Conservation (phyloP, 2,888 invertebrate species). For the Prostheceraeus crozeri region DNA sequence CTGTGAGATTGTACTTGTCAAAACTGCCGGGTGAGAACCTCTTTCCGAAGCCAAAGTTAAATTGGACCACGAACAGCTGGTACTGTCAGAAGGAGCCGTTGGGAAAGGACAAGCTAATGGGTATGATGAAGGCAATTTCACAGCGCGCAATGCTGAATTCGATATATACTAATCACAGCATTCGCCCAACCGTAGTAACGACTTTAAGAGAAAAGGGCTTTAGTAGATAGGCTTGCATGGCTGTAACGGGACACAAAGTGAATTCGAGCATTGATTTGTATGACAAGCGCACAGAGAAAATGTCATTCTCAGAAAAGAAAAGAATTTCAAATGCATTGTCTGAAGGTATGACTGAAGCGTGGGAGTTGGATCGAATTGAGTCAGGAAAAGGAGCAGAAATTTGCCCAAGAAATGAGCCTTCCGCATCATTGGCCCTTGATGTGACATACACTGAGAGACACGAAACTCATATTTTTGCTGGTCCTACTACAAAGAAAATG, state of each 20-base stretch:
- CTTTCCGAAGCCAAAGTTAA: conserved; percentile 12
- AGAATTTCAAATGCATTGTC: conserved; percentile 12
- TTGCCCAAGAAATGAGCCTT: too few species aligned
- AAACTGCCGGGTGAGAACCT: neutral
- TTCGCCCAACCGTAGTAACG: conserved; percentile 12
- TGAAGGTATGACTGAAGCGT: neutral
- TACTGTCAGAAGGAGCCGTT: conserved; percentile 13
- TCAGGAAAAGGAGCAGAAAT: too few species aligned
- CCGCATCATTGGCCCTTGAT: too few species aligned
- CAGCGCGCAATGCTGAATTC: neutral
- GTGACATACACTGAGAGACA: too few species aligned
- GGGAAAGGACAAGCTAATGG: conserved; percentile 7
- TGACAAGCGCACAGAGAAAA: conserved; percentile 10
- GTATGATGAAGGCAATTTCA: conserved; percentile 5
- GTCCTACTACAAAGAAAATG: too few species aligned
- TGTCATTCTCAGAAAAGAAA: neutral
- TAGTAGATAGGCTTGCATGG: neutral
- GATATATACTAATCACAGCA: conserved; percentile 5
- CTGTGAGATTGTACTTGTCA: neutral
- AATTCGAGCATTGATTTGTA: neutral
- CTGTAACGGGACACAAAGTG: conserved; percentile 11
- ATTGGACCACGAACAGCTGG: neutral
- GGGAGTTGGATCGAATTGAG: neutral
- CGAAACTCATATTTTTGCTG: too few species aligned
- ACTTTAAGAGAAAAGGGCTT: conserved; percentile 10